phyloP scores from a whole-genome alignment of 1,140 invertebrate species.

The Aphidius gifuensis region DNA sequence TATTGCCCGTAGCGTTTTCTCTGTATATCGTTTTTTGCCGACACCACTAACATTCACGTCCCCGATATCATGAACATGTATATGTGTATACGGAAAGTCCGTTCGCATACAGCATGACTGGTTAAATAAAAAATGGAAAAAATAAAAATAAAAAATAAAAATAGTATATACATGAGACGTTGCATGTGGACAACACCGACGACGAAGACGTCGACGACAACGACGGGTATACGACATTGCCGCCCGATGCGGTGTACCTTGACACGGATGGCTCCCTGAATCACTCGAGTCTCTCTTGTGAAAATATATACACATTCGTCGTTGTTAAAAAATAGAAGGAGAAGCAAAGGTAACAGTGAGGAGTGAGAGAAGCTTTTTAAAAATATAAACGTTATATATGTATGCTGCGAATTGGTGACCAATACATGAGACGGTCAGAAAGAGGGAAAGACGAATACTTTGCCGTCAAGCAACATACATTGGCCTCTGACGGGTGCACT shows the following conservation, averaged over 20 bases:
- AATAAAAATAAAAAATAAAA: constrained; percentile 32
- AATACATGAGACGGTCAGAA: background rate
- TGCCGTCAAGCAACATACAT: constrained; percentile 46
- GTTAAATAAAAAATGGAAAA: constrained; percentile 37
- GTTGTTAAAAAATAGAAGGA: too few species aligned
- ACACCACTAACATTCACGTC: background rate
- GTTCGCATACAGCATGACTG: constrained; percentile 30
- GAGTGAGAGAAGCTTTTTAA: background rate
- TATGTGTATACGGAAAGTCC: background rate
- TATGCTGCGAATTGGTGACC: too few species aligned
- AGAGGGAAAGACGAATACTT: constrained; percentile 12
- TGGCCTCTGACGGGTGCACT: constrained; percentile 35
- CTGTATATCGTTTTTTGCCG: too few species aligned
- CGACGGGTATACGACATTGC: too few species aligned
- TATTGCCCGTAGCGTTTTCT: too few species aligned
- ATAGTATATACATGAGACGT: constrained; percentile 30
- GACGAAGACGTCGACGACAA: too few species aligned
- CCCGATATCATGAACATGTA: background rate
- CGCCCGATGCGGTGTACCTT: constrained; percentile 53
- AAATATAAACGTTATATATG: background rate
- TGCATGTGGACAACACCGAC: constrained; percentile 38
- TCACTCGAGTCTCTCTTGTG: constrained; percentile 37
- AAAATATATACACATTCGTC: too few species aligned
- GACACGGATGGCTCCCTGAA: constrained; percentile 57
- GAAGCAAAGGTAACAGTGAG: background rate